These are phyloP conservation scores for Lagria hirta DNA, from an alignment of 2,888 invertebrate genomes.

Conservation along the genomic window DNA sequence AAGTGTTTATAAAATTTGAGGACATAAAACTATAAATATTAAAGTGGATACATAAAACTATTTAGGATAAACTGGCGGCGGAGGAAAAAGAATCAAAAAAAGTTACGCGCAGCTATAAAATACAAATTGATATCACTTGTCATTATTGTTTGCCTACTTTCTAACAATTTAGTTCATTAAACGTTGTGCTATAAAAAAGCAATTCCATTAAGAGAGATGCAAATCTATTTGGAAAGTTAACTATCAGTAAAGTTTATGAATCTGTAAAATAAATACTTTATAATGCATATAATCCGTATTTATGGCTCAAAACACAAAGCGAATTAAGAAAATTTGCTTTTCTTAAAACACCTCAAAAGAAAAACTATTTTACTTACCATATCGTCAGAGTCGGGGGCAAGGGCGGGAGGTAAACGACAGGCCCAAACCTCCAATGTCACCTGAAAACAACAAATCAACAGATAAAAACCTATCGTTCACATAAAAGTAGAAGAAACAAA, in stretches of 20 bases:
- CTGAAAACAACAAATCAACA: constrained; percentile 42
- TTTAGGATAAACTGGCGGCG: too few relatives aligned
- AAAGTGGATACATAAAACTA: too few relatives aligned
- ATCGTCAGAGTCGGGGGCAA: constrained; percentile 73
- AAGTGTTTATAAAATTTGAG: too few relatives aligned
- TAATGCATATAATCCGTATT: constrained; percentile 6
- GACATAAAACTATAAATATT: too few relatives aligned
- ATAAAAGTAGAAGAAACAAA: constrained; percentile 1
- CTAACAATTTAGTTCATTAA: too few relatives aligned
- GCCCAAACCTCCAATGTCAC: constrained; percentile 55
- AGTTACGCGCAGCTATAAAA: too few relatives aligned
- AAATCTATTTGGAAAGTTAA: constrained; percentile 9
- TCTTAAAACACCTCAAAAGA: too few relatives aligned
- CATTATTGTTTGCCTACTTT: too few relatives aligned
- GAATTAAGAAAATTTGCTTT: constrained; percentile 11
- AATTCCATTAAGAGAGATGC: not conserved
- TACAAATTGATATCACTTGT: too few relatives aligned
- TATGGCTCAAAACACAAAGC: too few relatives aligned
- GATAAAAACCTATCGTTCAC: constrained; percentile 9
- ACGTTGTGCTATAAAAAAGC: too few relatives aligned
- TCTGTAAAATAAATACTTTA: constrained; percentile 16
- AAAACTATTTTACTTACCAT: constrained; percentile 61
- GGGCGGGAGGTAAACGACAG: constrained; percentile 55
- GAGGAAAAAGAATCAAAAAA: too few relatives aligned
- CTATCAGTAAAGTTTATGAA: constrained; percentile 6